Evolutionary conservation across 2,888 invertebrate species (phyloP).

Genomic region (Deroplatys truncata): DNA sequence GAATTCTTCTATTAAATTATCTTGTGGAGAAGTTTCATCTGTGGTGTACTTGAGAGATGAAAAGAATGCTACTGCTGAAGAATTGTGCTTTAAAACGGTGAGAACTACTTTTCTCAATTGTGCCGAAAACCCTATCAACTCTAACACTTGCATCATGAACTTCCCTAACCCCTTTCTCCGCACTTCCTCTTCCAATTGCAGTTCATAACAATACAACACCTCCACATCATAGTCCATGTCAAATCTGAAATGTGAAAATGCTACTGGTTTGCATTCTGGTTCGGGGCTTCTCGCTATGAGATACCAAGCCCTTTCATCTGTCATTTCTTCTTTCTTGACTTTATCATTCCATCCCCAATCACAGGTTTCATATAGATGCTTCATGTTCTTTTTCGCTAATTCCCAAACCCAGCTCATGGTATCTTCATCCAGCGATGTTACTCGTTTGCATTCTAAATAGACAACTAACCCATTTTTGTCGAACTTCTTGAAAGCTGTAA

Average conservation of each 20-base stretch:
- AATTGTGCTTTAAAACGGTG: slow-evolving; percentile 78
- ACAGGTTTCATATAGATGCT: slow-evolving; percentile 68
- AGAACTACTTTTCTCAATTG: slow-evolving; percentile 77
- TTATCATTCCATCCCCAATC: slow-evolving; percentile 77
- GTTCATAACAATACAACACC: slow-evolving; percentile 82
- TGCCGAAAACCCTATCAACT: slow-evolving; percentile 67
- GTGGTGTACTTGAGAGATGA: slow-evolving; percentile 63
- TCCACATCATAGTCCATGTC: slow-evolving; percentile 74
- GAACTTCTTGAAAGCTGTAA: slow-evolving; percentile 59
- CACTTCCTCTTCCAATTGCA: slow-evolving; percentile 69
- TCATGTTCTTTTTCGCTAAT: slow-evolving; percentile 76
- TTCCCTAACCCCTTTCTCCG: slow-evolving; percentile 79
- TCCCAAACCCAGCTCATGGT: slow-evolving; percentile 66
- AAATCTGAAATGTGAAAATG: slow-evolving; percentile 78
- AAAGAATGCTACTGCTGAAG: slow-evolving; percentile 68
- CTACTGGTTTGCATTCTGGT: slow-evolving; percentile 52
- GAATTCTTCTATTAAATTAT: slow-evolving; percentile 51
- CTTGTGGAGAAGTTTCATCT: slow-evolving; percentile 65
- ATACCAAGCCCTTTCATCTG: slow-evolving; percentile 69
- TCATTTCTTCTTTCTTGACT: slow-evolving; percentile 70
- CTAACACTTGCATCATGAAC: slow-evolving; percentile 69
- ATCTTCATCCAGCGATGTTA: slow-evolving; percentile 53
- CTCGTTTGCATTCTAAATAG: slow-evolving; percentile 57
- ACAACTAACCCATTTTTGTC: slow-evolving; percentile 57
- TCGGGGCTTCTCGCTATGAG: slow-evolving; percentile 55